phyloP scores from a whole-genome alignment of 2,797 vertebrate genomes.

The Graptemys geographica region DNA sequence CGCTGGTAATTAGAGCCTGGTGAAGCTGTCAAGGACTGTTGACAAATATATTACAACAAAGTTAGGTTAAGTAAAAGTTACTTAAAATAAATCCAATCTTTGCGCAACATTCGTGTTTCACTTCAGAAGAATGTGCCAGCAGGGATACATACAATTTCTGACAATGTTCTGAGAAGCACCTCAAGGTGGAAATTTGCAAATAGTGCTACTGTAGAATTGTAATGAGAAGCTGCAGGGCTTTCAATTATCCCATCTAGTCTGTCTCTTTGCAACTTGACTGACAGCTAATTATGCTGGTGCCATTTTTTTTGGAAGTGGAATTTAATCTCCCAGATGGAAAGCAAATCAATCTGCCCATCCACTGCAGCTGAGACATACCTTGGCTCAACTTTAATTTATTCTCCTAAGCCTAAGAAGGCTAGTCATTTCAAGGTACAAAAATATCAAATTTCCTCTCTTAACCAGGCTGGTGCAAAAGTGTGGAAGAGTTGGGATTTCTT shows the following conservation, averaged over 20 bases:
- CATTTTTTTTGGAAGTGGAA: conserved; percentile 82
- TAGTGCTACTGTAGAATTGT: conserved; percentile 78
- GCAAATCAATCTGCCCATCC: conserved; percentile 91
- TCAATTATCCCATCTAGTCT: conserved; percentile 78
- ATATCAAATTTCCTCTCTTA: conserved; percentile 85
- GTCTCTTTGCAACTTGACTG: conserved; percentile 82
- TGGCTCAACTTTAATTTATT: conserved; percentile 93
- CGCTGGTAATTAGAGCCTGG: conserved; percentile 49
- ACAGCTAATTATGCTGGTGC: conserved; percentile 88
- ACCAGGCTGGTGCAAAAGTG: conserved; percentile 78
- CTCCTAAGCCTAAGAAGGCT: conserved; percentile 88
- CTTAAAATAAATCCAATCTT: conserved; percentile 55
- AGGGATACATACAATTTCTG: conserved; percentile 33
- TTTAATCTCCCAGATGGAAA: conserved; percentile 95
- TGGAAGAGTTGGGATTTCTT: conserved; percentile 73
- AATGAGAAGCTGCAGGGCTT: conserved; percentile 82
- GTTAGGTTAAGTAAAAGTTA: conserved; percentile 47
- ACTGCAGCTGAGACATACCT: conserved; percentile 88
- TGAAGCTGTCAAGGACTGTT: conserved; percentile 59
- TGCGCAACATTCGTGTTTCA: conserved; percentile 15
- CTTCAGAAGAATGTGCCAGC: conserved; percentile 46
- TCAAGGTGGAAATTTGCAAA: conserved; percentile 76
- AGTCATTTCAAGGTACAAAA: conserved; percentile 87
- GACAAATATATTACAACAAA: conserved; percentile 67
- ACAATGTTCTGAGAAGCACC: conserved; percentile 46